A percentile compares a stretch with the other conserved stretches of the same genome.
phyloP scores from a whole-genome alignment of 2,888 invertebrate species.

The Cyaniris semiargus region DNA sequence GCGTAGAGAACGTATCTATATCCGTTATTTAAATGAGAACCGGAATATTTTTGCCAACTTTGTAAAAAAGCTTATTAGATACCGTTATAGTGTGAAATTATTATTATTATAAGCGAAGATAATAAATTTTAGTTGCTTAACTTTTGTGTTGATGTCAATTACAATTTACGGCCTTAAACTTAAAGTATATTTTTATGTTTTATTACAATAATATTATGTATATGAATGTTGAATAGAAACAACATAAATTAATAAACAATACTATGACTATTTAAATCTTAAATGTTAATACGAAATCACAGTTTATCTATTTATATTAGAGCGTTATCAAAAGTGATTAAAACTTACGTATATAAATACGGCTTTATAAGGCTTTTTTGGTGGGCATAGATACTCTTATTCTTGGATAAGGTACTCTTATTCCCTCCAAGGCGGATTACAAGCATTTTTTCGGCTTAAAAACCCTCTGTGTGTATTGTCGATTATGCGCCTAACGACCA shows the following conservation, averaged over 20 bases:
- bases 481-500: background rate
- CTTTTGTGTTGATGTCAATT: background rate
- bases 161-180: background rate
- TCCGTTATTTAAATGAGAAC: constrained; percentile 4
- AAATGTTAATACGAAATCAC: too few species aligned
- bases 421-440: too few species aligned
- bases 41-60: constrained; percentile 3
- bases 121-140: background rate
- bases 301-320: too few species aligned
- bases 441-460: too few species aligned
- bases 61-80: background rate
- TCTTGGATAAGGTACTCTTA: too few species aligned
- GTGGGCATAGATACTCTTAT: too few species aligned
- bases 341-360: too few species aligned
- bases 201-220: background rate
- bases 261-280: too few species aligned
- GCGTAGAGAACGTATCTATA: background rate
- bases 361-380: too few species aligned
- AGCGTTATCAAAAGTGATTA: too few species aligned
- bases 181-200: background rate
- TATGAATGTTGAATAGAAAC: too few species aligned
- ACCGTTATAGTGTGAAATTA: background rate
- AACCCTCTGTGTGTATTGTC: background rate
- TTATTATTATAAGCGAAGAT: background rate
- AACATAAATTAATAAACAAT: too few species aligned